phyloP scores from a whole-genome alignment of 2,113 vertebrate genomes.

The Syngnathoides biaculeatus region DNA sequence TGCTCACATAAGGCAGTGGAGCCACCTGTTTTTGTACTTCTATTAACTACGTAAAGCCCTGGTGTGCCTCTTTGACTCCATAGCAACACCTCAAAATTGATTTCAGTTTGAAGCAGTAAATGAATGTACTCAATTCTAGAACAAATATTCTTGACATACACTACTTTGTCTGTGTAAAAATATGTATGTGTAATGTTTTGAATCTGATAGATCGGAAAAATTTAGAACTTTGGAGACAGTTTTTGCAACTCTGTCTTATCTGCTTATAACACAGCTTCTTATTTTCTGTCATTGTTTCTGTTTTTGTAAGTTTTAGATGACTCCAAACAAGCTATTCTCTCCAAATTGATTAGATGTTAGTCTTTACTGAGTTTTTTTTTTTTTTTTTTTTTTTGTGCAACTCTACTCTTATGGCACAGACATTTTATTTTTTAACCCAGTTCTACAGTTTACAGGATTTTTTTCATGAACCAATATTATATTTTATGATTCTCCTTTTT shows the following conservation, averaged over 20 bases:
- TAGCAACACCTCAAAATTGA: not conserved
- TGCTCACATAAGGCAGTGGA: conserved; percentile 9
- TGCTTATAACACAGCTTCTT: not conserved
- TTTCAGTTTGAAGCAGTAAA: not conserved
- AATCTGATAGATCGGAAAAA: not conserved
- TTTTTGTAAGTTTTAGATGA: not conserved
- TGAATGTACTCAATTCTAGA: not conserved
- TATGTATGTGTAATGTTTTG: not conserved
- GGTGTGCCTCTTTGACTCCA: conserved; percentile 19
- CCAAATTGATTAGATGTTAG: not conserved
- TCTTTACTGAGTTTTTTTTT: too few species aligned
- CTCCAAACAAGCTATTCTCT: not conserved
- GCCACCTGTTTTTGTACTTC: conserved; percentile 24
- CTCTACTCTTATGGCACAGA: not conserved
- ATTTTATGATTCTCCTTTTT: too few species aligned
- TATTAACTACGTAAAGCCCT: conserved; percentile 8
- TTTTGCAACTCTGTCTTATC: not conserved
- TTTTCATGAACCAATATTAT: not conserved
- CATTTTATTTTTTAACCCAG: not conserved
- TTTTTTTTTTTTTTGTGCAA: too few species aligned
- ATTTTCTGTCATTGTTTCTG: not conserved
- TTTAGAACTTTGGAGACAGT: not conserved
- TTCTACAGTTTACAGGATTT: not conserved
- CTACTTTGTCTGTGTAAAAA: not conserved
- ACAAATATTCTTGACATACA: not conserved